These are phyloP conservation scores for Euglossa dilemma DNA, from an alignment of 1,140 invertebrate genomes.

Conservation along the genomic window DNA sequence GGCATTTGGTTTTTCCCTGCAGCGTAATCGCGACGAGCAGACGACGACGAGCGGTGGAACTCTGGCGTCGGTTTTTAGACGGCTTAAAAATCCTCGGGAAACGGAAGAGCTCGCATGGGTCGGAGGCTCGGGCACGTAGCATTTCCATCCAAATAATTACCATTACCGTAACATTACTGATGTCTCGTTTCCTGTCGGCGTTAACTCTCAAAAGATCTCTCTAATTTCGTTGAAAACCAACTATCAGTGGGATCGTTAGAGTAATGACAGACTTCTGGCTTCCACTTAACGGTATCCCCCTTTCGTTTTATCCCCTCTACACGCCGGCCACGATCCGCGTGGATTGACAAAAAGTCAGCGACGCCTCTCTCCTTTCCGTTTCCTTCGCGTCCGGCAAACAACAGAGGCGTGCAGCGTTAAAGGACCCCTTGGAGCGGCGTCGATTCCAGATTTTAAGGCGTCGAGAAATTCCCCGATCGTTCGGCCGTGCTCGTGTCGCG, in stretches of 20 bases:
- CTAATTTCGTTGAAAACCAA: background rate
- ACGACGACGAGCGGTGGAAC: background rate
- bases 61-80: background rate
- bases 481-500: too few relatives aligned
- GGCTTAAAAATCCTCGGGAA: background rate
- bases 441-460: background rate
- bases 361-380: background rate
- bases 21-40: background rate
- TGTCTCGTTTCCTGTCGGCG: background rate
- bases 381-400: background rate
- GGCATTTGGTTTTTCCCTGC: background rate
- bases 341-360: background rate
- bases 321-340: background rate
- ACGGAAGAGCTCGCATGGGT: too few relatives aligned
- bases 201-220: background rate
- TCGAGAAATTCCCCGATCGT: background rate
- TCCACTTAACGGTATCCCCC: background rate
- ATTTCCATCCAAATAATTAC: background rate
- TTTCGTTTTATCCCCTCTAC: background rate
- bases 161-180: constrained; percentile 5
- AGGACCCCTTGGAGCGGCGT: background rate
- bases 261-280: background rate
- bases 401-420: background rate
- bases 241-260: background rate
- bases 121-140: background rate